Conservation (phyloP, 2,888 invertebrate species). For the Rhagium mordax region DNA sequence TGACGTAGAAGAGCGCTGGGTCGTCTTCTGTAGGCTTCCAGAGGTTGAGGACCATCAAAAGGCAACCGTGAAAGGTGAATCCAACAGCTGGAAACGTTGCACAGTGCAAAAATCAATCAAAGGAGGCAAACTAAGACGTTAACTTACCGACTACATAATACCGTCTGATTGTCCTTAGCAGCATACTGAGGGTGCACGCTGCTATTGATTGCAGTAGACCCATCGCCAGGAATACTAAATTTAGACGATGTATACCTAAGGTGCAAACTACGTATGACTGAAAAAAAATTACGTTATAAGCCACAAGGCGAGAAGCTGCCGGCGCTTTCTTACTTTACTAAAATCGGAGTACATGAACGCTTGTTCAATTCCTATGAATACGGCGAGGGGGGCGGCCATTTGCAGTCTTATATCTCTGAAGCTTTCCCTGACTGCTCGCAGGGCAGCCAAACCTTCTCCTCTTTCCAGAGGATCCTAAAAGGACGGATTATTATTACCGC, state of each 20-base stretch:
- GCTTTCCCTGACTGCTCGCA: slow-evolving; percentile 71
- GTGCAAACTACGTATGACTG: slow-evolving; percentile 90
- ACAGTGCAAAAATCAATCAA: no score
- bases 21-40: slow-evolving; percentile 89
- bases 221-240: slow-evolving; percentile 82
- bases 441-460: slow-evolving; percentile 70
- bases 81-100: slow-evolving; percentile 78
- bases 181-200: slow-evolving; percentile 86
- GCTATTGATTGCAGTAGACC: slow-evolving; percentile 84
- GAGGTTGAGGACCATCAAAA: slow-evolving; percentile 81
- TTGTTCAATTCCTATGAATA: slow-evolving; percentile 88
- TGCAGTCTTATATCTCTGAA: slow-evolving; percentile 78
- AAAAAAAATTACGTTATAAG: slow-evolving; percentile 46
- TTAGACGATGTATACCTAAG: slow-evolving; percentile 82
- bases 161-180: slow-evolving; percentile 81
- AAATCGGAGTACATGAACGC: slow-evolving; percentile 89
- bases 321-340: slow-evolving; percentile 76
- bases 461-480: slow-evolving; percentile 71
- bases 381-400: slow-evolving; percentile 82
- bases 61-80: slow-evolving; percentile 85
- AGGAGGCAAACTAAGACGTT: no score
- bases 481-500: slow-evolving; percentile 64
- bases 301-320: background rate
- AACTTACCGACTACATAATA: slow-evolving; percentile 80
- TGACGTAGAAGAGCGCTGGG: slow-evolving; percentile 86